These are phyloP conservation scores for Xylocopa sonorina DNA, from an alignment of 1,140 invertebrate genomes.

Conservation along the genomic window DNA sequence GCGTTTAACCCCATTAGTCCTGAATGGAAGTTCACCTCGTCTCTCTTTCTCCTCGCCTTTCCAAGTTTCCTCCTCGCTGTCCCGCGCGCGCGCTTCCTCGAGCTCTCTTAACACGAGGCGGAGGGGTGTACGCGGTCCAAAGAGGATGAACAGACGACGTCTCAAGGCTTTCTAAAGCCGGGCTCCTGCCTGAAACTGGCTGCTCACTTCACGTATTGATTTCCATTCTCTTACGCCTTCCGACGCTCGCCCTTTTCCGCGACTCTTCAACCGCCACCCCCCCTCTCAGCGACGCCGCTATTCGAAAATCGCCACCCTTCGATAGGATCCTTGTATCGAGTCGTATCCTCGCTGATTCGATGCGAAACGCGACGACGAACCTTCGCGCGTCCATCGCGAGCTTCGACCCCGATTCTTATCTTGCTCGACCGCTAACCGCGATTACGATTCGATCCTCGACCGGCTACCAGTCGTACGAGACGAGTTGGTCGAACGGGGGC, in stretches of 20 bases:
- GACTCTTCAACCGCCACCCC: conserved; percentile 23
- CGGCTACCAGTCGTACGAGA: too few species aligned
- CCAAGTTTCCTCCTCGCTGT: conserved; percentile 22
- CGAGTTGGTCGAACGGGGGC: neutral
- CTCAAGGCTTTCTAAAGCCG: conserved; percentile 79
- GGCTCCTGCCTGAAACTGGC: conserved; percentile 74
- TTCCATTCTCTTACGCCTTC: conserved; percentile 80
- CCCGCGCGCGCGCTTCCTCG: conserved; percentile 38
- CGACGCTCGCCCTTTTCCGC: conserved; percentile 72
- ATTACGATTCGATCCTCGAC: too few species aligned
- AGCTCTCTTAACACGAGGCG: conserved; percentile 65
- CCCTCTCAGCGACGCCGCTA: too few species aligned
- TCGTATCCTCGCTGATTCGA: too few species aligned
- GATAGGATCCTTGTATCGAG: too few species aligned
- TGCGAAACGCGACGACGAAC: too few species aligned
- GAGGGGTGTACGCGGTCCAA: too few species aligned
- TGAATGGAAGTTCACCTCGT: conserved; percentile 75
- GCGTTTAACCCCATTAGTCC: conserved; percentile 82
- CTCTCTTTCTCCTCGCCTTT: conserved; percentile 59
- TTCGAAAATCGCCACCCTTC: conserved; percentile 30
- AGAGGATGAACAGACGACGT: conserved; percentile 74
- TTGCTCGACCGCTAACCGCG: too few species aligned
- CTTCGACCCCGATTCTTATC: too few species aligned
- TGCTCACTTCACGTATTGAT: conserved; percentile 82
- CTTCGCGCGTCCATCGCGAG: too few species aligned